These are phyloP conservation scores for Dendrocincla tyrannina DNA, from an alignment of 2,797 vertebrate genomes.

Conservation along the genomic window DNA sequence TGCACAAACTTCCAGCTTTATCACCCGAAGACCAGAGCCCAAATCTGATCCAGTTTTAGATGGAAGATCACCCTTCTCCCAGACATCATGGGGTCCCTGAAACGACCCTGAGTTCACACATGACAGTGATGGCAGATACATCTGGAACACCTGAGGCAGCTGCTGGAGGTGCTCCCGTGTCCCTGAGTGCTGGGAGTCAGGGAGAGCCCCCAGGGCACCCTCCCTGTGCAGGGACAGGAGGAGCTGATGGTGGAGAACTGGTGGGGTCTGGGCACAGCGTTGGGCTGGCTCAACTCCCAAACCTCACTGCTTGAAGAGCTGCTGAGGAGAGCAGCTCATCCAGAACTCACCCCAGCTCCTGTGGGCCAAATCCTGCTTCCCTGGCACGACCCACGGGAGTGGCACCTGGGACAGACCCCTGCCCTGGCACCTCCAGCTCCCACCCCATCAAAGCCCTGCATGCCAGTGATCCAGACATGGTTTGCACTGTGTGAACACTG, in stretches of 20 bases:
- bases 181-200: rapidly evolving
- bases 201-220: background rate
- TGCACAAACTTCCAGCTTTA: background rate
- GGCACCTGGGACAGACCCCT: rapidly evolving
- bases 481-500: background rate
- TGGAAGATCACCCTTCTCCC: background rate
- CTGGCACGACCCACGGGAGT: rapidly evolving
- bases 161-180: rapidly evolving
- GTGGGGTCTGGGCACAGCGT: background rate
- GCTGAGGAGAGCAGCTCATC: background rate
- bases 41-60: background rate
- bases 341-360: background rate
- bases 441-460: rapidly evolving
- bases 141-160: background rate
- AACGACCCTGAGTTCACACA: rapidly evolving
- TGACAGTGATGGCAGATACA: background rate
- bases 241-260: background rate
- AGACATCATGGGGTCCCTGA: too few relatives aligned
- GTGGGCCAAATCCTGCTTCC: background rate
- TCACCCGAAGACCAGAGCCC: background rate
- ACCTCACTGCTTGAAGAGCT: background rate
- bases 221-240: background rate
- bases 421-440: background rate
- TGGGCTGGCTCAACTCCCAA: background rate
- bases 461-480: background rate